A percentile compares a stretch with the other conserved stretches of the same genome.
These are phyloP conservation scores for Psix sp. DNA, from an alignment of 1,140 invertebrate genomes.

Conservation along the genomic window DNA sequence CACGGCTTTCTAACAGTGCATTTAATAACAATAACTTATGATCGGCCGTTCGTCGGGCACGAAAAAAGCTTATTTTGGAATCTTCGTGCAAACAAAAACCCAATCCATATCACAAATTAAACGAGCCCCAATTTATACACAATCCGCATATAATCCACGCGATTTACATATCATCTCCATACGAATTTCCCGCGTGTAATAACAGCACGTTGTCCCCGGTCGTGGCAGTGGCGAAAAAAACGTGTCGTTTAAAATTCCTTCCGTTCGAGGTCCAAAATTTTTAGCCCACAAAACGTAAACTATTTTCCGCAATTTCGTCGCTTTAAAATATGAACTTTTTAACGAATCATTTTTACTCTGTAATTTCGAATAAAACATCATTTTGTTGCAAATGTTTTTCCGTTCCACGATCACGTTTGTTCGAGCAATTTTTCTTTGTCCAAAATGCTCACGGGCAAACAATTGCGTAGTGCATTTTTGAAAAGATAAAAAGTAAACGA, in stretches of 20 bases:
- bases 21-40: conserved; percentile 20
- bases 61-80: conserved; percentile 17
- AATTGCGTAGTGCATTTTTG: no score
- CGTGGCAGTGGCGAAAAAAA: conserved; percentile 17
- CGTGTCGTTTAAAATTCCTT: conserved; percentile 26
- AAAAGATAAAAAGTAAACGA: no score
- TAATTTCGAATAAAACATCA: no score
- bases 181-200: conserved; percentile 41
- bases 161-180: conserved; percentile 51
- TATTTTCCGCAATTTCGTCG: no score
- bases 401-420: no score
- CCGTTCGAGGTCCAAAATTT: conserved; percentile 32
- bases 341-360: no score
- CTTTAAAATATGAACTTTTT: no score
- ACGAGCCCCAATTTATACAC: conserved; percentile 31
- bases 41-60: conserved; percentile 5
- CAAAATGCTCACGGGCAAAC: no score
- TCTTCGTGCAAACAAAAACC: conserved; percentile 28
- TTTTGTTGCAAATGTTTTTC: no score
- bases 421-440: no score
- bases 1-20: conserved; percentile 1
- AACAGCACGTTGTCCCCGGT: conserved; percentile 38
- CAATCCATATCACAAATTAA: conserved; percentile 35
- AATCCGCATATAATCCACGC: conserved; percentile 35
- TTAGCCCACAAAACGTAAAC: no score